These are phyloP conservation scores for Beroe forskalii DNA, from an alignment of 37 sponge, comb jelly and placozoan genomes.

Conservation along the genomic window DNA sequence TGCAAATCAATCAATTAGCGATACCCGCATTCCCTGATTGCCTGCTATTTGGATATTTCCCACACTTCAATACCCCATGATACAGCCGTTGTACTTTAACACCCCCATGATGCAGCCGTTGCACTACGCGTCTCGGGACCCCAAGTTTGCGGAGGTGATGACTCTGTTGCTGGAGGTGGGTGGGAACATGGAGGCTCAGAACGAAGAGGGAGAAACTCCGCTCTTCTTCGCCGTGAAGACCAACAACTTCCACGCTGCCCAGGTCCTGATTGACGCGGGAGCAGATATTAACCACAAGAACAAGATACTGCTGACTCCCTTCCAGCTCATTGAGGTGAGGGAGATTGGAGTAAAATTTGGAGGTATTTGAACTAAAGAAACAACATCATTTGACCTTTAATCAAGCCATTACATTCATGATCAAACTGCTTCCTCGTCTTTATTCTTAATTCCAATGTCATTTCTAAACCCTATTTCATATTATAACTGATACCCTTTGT, in stretches of 20 bases:
- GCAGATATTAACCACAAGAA: constrained; percentile 56
- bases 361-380: too few species aligned
- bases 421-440: too few species aligned
- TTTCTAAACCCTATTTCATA: too few species aligned
- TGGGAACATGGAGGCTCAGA: constrained; percentile 70
- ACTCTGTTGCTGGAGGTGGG: constrained; percentile 35
- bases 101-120: constrained; percentile 2
- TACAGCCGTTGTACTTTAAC: not conserved
- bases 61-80: too few species aligned
- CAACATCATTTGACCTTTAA: too few species aligned
- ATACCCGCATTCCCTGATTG: too few species aligned
- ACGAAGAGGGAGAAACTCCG: constrained; percentile 70
- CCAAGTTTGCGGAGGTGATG: constrained; percentile 43
- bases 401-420: too few species aligned
- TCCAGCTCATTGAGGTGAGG: constrained; percentile 47
- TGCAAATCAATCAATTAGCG: too few species aligned
- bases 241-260: constrained; percentile 76
- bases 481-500: too few species aligned
- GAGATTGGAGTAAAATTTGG: not conserved
- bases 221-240: constrained; percentile 73
- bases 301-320: constrained; percentile 29
- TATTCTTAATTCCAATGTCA: too few species aligned
- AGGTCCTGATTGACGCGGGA: constrained; percentile 70
- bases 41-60: not conserved
- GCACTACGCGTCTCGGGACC: constrained; percentile 56